A percentile compares a stretch with the other conserved stretches of the same genome.
phyloP scores from a whole-genome alignment of 2,113 vertebrate genomes.

The Eidolon helvum region DNA sequence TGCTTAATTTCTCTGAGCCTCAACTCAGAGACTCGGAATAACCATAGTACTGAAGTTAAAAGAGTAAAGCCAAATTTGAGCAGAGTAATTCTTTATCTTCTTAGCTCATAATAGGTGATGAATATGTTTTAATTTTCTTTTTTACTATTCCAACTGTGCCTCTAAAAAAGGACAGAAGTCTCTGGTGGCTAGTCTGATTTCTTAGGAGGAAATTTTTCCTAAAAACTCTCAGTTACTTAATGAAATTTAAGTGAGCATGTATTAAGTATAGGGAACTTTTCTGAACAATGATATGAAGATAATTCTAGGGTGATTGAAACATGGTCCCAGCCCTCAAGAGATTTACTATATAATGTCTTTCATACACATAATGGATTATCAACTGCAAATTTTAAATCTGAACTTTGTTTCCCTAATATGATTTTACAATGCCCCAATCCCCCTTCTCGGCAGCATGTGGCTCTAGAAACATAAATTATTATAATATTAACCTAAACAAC shows the following conservation, averaged over 20 bases:
- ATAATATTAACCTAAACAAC: not conserved
- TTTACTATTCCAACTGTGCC: not conserved
- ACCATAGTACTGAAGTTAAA: not conserved
- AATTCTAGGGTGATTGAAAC: not conserved
- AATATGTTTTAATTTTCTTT: not conserved
- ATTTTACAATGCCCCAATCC: not conserved
- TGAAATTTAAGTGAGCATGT: not conserved
- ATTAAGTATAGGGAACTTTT: not conserved
- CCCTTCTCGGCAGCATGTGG: not conserved
- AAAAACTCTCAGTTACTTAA: conserved; percentile 8
- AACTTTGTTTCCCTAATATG: not conserved
- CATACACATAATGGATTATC: not conserved
- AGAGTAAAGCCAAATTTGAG: not conserved
- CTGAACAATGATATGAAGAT: not conserved
- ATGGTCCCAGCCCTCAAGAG: not conserved
- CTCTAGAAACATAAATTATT: conserved; percentile 21
- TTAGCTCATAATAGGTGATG: not conserved
- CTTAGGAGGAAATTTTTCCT: not conserved
- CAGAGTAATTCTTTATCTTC: conserved; percentile 24
- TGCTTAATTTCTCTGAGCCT: not conserved
- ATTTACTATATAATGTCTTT: not conserved
- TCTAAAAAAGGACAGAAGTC: not conserved
- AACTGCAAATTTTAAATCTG: not conserved
- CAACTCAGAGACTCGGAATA: not conserved
- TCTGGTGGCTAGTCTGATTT: not conserved